Base-by-base conservation (phyloP, 2,797 vertebrate species). In the Graptemys geographica region DNA sequence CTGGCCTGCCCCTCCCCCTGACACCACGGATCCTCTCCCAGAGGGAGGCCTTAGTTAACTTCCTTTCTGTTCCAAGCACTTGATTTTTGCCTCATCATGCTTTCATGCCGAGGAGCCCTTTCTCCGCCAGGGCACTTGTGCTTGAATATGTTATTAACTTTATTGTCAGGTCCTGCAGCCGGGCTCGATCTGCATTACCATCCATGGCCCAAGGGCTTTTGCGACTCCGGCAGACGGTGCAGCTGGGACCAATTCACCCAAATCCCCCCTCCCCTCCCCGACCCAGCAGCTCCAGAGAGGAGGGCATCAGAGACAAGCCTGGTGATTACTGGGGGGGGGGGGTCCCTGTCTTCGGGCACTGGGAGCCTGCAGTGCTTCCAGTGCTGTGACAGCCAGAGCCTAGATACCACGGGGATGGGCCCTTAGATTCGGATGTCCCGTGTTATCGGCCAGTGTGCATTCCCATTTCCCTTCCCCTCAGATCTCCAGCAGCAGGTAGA, bases 61-160 rank as follows among this genome's bases (percentile, higher is more conserved):
- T 83, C 65, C 80, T 47, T 79, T 57, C 83, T 56, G 82, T 78
- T 56, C 55, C 21, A 74, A 57, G 74, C 65, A 55, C 83, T 86
- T 85, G 91, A 82, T 78, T 81, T 49, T 79, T 69, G 87, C 91
- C 87, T 69, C 81, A 16, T 89, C 72, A 41, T 74, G 72, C 72
- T 44, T 44, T 44, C 41, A 27, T 76, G 12, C 41, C 4, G 44
- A 21, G 65, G 19, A 41, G 74, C 74, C 74, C 79, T 33, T 83
- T 69, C 51, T 79, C 28, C 6, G 83, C 5, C 37, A 69, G 69
- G 69, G 56, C 83, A 33, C 91, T 88, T 86, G 83, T 79, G 87
- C 87, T 65, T 93, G 91, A 89, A 89, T 86, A 83, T 79, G 87
- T 93, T 41, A 93, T 93, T 89, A 89, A 83, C 72, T 69, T 82